These are phyloP conservation scores for Bedellia somnulentella DNA, from an alignment of 2,888 invertebrate genomes.

Conservation along the genomic window DNA sequence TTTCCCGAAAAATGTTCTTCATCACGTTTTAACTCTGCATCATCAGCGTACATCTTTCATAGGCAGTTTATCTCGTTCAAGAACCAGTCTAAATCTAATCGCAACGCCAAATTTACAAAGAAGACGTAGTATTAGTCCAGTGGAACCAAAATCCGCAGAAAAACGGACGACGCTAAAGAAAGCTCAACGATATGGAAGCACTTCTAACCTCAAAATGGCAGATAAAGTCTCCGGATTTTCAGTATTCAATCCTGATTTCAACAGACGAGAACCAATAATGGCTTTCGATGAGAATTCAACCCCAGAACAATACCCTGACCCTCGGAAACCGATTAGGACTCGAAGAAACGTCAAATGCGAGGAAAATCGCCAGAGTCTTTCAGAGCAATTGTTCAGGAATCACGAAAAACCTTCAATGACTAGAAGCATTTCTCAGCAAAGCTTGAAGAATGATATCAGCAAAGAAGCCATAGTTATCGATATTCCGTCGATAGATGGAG, in stretches of 20 bases:
- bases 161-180: constrained; percentile 30
- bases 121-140: constrained; percentile 33
- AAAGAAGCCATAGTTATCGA: constrained; percentile 47
- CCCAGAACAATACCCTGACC: no score
- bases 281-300: constrained; percentile 22
- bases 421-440: constrained; percentile 38
- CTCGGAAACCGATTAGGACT: constrained; percentile 20
- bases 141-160: constrained; percentile 23
- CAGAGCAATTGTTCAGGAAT: constrained; percentile 26
- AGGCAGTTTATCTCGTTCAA: constrained; percentile 56
- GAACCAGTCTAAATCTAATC: constrained; percentile 51
- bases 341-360: not conserved
- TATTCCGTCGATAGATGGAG: constrained; percentile 27
- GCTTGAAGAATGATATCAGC: constrained; percentile 36
- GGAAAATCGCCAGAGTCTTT: constrained; percentile 33
- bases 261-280: constrained; percentile 40
- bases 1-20: constrained; percentile 47
- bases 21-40: constrained; percentile 35
- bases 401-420: constrained; percentile 10
- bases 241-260: constrained; percentile 25
- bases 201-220: constrained; percentile 36
- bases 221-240: constrained; percentile 49
- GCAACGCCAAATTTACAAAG: constrained; percentile 22
- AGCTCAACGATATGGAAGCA: constrained; percentile 32
- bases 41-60: constrained; percentile 49